Evolutionary conservation across 30 jellyfish, hydroid and myxozoan genomes (phyloP), one percentile per base, ranked within the genome.

Genomic region (Pelagia noctiluca): DNA sequence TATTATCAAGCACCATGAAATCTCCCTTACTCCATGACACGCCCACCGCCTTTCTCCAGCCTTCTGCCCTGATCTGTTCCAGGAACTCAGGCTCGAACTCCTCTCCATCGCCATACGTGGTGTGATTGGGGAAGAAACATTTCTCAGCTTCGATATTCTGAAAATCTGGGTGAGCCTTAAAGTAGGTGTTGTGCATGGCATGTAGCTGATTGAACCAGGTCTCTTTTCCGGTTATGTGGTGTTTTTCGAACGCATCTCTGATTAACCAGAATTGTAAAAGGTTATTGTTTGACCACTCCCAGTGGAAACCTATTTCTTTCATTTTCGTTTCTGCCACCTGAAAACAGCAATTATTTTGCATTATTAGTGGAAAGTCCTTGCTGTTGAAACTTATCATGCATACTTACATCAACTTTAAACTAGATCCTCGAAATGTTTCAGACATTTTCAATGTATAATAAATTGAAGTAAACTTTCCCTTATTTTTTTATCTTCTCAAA

Each of bases 91-190:
- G 93, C 73, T 90, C 96, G 46, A 90, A 65, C 87, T 90, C 97
- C 76, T 90, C 97, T 12, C 97, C 97, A 42, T 90, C 96, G 36
- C 97, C 97, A 46, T 90, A 90, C 1, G 97, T 83, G 32, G 88
- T 34, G 64, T 90, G 97, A 25, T 84, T 24, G 0, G 93, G 88
- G 75, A 48, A 83, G 24, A 76, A 64, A 67, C 78, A 25, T n/a
- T 76, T 90, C 13, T 89, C 71, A 24, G 79, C 29, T 50, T 76
- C 63, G 36, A 25, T 21, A 29, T 63, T 66, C 28, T 83, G 52
- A 65, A 63, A 90, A 1, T 74, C 81, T 4, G 98, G 98, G 46
- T 91, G 98, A 2, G 84, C 75, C 49, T 77, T 77, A 75, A 28
- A 85, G 76, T 76, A 85, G 26, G 98, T 37, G 31, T 74, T 75